Base-by-base conservation (phyloP, 64 coral and sea anemone species). In the Porites australiensis region DNA sequence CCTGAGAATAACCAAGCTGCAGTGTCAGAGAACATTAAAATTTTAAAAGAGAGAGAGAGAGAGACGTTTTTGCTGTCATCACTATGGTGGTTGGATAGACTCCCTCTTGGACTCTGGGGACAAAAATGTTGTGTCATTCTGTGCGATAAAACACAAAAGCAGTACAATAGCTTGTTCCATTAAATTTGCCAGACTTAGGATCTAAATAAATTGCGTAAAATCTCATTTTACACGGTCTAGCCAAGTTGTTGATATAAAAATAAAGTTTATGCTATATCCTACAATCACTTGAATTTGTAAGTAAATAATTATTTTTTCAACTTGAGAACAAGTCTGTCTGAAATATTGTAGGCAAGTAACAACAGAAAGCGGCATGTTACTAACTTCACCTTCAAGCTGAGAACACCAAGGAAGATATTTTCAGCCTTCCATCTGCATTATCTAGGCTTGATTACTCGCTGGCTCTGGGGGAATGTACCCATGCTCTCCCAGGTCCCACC, bases 201-300 rank as follows among this genome's bases (percentile, higher is more conserved):
- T 48, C 19, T 48, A 11, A 70, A 3, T 47, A 18, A 60, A 68
- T 43, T 49, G 81, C 19, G 44, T 52, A 5, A 51, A 84, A 84
- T 68, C 63, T 68, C 8, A 84, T 84, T 84, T 68, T 68, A 84
- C 44, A 64, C 63, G 69, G 9, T 37, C 27, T 37, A 50, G 63
- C 58, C 81, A 47, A 63, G 63, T 50, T 68, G 59, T 52, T 50
- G 64, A 84, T 84, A 84, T n/a, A 84, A 84, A 84, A 66, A 84
- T 68, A 84, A 84, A 82, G 58, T 82, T 82, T 62, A 23, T 57
- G 73, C 73, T 50, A 52, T 50, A 68, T 68, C 14, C 14, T 52
- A 46, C 43, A 9, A 18, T 21, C 63, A 64, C 0, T 8, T n/a
- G 64, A 63, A 45, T 60, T 64, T 82, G 45, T 43, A 18, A 63